Conservation (phyloP, 37 sponge, comb jelly and placozoan species). For the Axinella damicornis region DNA sequence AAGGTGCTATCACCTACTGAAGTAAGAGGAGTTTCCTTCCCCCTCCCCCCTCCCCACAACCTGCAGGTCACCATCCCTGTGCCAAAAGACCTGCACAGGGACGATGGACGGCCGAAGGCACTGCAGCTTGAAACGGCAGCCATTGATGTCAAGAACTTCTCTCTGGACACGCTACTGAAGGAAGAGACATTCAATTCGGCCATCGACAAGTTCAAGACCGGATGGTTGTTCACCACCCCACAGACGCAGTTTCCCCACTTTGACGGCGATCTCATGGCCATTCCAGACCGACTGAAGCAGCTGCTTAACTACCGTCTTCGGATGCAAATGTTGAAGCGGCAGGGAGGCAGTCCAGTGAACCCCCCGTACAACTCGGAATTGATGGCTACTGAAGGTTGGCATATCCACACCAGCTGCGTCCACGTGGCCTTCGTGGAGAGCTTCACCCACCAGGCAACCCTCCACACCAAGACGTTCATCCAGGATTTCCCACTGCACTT, state of each 20-base stretch:
- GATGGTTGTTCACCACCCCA: slow-evolving; percentile 54
- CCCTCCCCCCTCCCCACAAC: too few species aligned
- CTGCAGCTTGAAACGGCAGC: slow-evolving; percentile 75
- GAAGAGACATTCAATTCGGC: slow-evolving; percentile 32
- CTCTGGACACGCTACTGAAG: slow-evolving; percentile 37
- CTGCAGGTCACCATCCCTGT: slow-evolving; percentile 77
- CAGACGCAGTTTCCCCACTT: slow-evolving; percentile 66
- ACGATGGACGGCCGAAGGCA: slow-evolving; percentile 73
- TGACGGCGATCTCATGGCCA: slow-evolving; percentile 5
- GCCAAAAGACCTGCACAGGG: background rate
- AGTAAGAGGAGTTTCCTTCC: too few species aligned
- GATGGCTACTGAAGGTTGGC: slow-evolving; percentile 46
- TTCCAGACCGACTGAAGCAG: slow-evolving; percentile 36
- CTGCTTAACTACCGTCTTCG: slow-evolving; percentile 6
- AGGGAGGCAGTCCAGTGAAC: too few species aligned
- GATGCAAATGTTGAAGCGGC: background rate
- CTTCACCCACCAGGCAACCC: slow-evolving; percentile 49
- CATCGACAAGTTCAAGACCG: slow-evolving; percentile 12
- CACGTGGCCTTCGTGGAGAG: slow-evolving; percentile 45
- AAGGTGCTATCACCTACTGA: too few species aligned
- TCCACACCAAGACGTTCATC: slow-evolving; percentile 50
- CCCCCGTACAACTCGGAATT: background rate
- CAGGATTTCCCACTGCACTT: slow-evolving; percentile 69
- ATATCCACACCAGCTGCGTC: slow-evolving; percentile 61
- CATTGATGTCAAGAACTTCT: slow-evolving; percentile 40